Evolutionary conservation across 2,797 vertebrate genomes (phyloP).

Genomic region (Tapirus indicus): DNA sequence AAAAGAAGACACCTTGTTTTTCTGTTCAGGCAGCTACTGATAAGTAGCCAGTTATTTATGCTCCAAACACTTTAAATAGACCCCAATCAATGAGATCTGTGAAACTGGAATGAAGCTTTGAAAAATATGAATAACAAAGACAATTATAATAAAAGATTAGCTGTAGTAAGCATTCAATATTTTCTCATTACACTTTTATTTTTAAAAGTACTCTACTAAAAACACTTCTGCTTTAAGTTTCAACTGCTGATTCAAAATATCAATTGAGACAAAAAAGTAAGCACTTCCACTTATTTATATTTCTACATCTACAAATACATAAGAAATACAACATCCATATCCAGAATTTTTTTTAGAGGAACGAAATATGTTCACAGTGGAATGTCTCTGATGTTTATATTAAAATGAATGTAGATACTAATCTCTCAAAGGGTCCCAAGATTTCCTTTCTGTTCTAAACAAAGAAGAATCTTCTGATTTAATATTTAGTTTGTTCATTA

Average conservation of each 20-base stretch:
- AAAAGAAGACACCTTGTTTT: neutral
- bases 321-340: neutral
- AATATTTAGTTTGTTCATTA: slow-evolving; percentile 59
- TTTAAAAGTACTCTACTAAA: slow-evolving; percentile 41
- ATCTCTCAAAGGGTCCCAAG: slow-evolving; percentile 48
- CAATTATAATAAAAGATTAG: neutral
- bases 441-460: slow-evolving; percentile 50
- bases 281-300: slow-evolving; percentile 1
- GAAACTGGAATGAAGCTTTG: neutral
- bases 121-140: slow-evolving; percentile 39
- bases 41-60: slow-evolving; percentile 8
- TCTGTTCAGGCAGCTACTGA: neutral
- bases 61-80: neutral
- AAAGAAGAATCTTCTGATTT: slow-evolving; percentile 37
- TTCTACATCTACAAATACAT: slow-evolving; percentile 31
- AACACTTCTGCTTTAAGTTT: slow-evolving; percentile 26
- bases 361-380: slow-evolving; percentile 38
- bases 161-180: neutral
- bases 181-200: slow-evolving; percentile 29
- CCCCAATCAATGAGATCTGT: neutral
- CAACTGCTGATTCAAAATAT: neutral
- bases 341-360: slow-evolving; percentile 18
- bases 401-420: slow-evolving; percentile 41
- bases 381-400: slow-evolving; percentile 63
- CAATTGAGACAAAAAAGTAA: slow-evolving; percentile 15